Conservation (phyloP, 2,888 invertebrate species). For the Lacanobia wlatinum region DNA sequence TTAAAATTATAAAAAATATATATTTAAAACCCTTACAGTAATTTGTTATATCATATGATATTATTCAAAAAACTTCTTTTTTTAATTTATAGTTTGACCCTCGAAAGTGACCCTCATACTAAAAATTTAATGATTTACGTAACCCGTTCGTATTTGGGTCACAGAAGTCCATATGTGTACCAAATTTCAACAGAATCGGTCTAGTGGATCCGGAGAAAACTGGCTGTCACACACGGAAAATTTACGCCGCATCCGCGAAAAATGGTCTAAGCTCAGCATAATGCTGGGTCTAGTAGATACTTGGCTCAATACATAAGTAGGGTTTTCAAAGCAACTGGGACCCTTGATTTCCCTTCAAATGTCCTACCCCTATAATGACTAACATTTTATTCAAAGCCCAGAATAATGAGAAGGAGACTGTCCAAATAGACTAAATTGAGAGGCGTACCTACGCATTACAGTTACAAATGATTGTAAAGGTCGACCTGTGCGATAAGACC, state of each 20-base stretch:
- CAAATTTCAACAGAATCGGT: too few species aligned
- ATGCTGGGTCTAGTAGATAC: not conserved
- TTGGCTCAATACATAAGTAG: not conserved
- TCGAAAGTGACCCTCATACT: too few species aligned
- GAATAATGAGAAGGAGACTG: slow-evolving; percentile 31
- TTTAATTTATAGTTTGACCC: too few species aligned
- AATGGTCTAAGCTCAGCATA: not conserved
- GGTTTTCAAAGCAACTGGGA: not conserved
- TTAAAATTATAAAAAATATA: too few species aligned
- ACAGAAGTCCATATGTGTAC: too few species aligned
- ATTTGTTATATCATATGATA: too few species aligned
- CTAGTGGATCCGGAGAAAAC: too few species aligned
- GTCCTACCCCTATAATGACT: slow-evolving; percentile 27
- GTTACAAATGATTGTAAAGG: slow-evolving; percentile 30
- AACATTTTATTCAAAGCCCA: slow-evolving; percentile 33
- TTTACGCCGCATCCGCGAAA: not conserved
- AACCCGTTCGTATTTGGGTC: too few species aligned
- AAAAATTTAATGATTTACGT: too few species aligned
- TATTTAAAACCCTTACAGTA: too few species aligned
- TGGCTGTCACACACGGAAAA: too few species aligned
- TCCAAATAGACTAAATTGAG: slow-evolving; percentile 26
- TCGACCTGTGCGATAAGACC: not conserved
- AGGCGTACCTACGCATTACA: slow-evolving; percentile 23
- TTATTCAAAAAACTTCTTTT: too few species aligned
- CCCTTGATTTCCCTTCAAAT: slow-evolving; percentile 16